Base-by-base conservation (phyloP, 2,797 vertebrate genomes). In the Enteromius mattozi region DNA sequence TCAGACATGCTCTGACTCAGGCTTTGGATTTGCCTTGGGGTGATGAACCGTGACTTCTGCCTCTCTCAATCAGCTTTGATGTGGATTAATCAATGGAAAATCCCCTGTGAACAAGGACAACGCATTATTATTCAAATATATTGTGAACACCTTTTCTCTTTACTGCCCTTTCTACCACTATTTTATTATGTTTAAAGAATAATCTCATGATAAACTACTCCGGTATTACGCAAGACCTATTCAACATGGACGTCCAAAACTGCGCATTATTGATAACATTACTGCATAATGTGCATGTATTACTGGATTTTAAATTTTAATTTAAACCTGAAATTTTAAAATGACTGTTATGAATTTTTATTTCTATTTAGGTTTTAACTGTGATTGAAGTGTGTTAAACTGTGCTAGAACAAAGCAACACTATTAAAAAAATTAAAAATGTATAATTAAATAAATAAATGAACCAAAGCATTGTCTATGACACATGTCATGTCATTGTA, bases 51-150 rank as follows among this genome's bases (percentile, higher is more conserved):
- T 82, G 56, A 65, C 56, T 78, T 83, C 56, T 87, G 78, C 65
- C 83, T 68, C 54, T 61, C 49, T 81, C 33, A 17, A 54, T 65
- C 66, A 78, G 49, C 78, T 82, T 86, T 86, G 72, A 85, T 81
- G 82, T 69, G 40, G 42, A 84, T 78, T 88, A 82, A 87, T 82
- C 68, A 83, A 71, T 86, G 78, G 82, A 89, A 87, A 84, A 17
- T 33, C 61, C 63, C 30, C 54, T 54, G 68, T 86, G 24, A 45
- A 77, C 33, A 33, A 9, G 17, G n/a, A 71, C 45, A 74, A 37
- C 2, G 2, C 30, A 37, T 66, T 16, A 30, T 76, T 35, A 42
- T 27, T 82, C 68, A 74, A 83, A 90, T 66, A 90, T 66, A 82
- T 10, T n/a, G 24, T 37, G 19, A 70, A 33, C 21, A 27, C 35